Evolutionary conservation across 2,113 vertebrate species (phyloP), one percentile per base, ranked within the genome.

Genomic region (Chaetops frenatus): DNA sequence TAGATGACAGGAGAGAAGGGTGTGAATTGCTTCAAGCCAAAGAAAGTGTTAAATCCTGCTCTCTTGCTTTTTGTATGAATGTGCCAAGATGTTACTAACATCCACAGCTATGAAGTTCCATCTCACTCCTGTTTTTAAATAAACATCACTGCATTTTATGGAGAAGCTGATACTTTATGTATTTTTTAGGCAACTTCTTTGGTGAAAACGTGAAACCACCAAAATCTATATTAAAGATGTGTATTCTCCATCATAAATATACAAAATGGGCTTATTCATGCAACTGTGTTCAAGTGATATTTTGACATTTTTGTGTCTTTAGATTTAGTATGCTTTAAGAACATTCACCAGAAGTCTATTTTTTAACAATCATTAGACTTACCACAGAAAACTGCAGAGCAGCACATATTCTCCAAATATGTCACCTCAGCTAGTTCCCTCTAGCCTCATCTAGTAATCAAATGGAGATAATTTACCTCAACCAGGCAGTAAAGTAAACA

Each of bases 401-500:
- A 88, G 71, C 58, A 94, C 36, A 47, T 35, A 94, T 64, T 88
- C 76, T 83, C 80, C 83, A 80, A 71, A 86, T 73, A 81, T 47
- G 80, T 51, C 80, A 92, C 76, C 92, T 92, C 87, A 83, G 71
- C 76, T 94, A 95, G 50, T 3, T 86, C 72, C 33, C 71, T 93
- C 66, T 92, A 92, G 69, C 65, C 88, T 87, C 66, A 86, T 90
- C 57, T 86, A 92, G 76, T 79, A 89, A 90, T 88, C 83, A 90
- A 80, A 93, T 71, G 80, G 28, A 88, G n/a, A 78, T 71, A 71
- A 79, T 64, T 96, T 80, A 90, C 74, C 81, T 91, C 84, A 89
- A 45, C 57, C 44, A 74, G 36, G 20, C 69, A 93, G 79, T 53
- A 62, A 88, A 93, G 81, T 53, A 62, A 89, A 38, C 17, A 89